Percentiles rank a stretch among this genome's conserved stretches.
Conservation (phyloP, 2,888 invertebrate species). For the Danaus chrysippus region DNA sequence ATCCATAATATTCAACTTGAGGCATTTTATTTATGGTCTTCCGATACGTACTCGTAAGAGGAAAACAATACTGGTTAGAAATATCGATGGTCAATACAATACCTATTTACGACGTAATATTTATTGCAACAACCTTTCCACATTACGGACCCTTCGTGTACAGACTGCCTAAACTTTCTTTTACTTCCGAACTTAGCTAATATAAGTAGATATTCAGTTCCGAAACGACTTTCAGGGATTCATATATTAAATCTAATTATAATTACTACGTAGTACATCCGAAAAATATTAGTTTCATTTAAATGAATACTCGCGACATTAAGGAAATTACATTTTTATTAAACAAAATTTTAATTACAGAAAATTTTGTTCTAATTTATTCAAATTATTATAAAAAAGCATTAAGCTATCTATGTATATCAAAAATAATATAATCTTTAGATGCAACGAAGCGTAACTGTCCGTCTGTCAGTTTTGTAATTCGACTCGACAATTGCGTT, state of each 20-base stretch:
- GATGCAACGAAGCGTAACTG: conserved; percentile 31
- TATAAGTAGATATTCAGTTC: too few species aligned
- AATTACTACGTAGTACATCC: too few species aligned
- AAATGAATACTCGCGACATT: too few species aligned
- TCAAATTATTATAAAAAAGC: background rate
- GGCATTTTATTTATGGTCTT: conserved; percentile 15
- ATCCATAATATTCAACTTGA: conserved; percentile 5
- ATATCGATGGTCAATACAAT: conserved; percentile 20
- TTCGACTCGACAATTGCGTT: conserved; percentile 43
- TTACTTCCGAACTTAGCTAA: conserved; percentile 10
- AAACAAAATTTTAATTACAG: too few species aligned
- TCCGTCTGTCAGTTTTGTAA: conserved; percentile 37
- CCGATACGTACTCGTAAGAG: conserved; percentile 11
- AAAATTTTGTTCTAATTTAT: background rate
- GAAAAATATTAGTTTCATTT: too few species aligned
- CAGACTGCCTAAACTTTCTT: conserved; percentile 17
- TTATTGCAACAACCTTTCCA: conserved; percentile 24
- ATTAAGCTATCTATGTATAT: conserved; percentile 7
- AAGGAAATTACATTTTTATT: too few species aligned
- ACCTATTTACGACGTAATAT: conserved; percentile 19
- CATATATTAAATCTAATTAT: too few species aligned
- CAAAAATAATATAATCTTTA: conserved; percentile 12
- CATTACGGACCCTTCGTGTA: conserved; percentile 26
- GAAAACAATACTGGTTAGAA: conserved; percentile 22
- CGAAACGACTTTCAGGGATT: too few species aligned